A percentile compares a stretch with the other conserved stretches of the same genome.
These are phyloP conservation scores for Pelochelys cantorii DNA, from an alignment of 2,797 vertebrate species.

Conservation along the genomic window DNA sequence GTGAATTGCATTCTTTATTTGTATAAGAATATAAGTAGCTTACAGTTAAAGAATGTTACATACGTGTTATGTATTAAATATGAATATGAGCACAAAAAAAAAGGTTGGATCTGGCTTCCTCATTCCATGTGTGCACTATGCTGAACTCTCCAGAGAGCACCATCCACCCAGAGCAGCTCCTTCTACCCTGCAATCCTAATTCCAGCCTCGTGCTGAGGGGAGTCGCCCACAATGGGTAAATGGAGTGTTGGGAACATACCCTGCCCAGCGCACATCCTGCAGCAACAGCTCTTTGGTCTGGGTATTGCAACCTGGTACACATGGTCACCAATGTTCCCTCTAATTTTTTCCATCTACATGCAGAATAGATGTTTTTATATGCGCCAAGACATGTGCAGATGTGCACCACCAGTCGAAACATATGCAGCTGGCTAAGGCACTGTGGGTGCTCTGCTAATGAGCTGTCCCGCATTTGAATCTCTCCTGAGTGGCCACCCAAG, in stretches of 20 bases:
- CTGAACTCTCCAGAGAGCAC: not conserved
- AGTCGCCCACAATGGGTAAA: not conserved
- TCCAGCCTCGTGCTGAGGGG: not conserved
- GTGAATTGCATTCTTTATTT: conserved; percentile 30
- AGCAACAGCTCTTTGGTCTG: not conserved
- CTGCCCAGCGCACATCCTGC: not conserved
- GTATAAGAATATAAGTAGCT: conserved; percentile 17
- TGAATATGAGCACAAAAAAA: not conserved
- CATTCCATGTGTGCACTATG: not conserved
- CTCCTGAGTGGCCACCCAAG: too few relatives aligned
- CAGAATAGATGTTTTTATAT: too few relatives aligned
- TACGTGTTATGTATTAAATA: not conserved
- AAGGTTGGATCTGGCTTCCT: not conserved
- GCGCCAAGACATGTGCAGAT: too few relatives aligned
- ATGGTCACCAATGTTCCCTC: too few relatives aligned
- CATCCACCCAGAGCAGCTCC: not conserved
- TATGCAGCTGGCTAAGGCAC: too few relatives aligned
- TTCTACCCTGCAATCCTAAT: not conserved
- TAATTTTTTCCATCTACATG: too few relatives aligned
- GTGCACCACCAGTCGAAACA: too few relatives aligned
- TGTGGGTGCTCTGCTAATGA: too few relatives aligned
- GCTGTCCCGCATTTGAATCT: too few relatives aligned
- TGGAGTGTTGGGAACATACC: not conserved
- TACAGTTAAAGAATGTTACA: not conserved
- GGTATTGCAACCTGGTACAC: too few relatives aligned